phyloP scores from a whole-genome alignment of 2,113 vertebrate genomes.

The Glaucomys volans region DNA sequence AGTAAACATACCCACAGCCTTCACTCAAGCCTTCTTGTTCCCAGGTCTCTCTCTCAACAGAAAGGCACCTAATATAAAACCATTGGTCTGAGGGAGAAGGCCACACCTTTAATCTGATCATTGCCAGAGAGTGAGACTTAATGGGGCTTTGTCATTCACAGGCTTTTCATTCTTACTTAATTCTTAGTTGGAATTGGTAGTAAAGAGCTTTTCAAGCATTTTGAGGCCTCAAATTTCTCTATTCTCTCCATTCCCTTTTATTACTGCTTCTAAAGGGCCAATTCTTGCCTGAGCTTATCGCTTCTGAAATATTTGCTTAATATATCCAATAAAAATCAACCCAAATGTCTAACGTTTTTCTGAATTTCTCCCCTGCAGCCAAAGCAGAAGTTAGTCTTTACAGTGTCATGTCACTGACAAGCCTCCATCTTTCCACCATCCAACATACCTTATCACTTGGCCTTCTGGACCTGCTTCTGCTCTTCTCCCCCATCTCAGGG shows the following conservation, averaged over 20 bases:
- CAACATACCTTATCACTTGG: neutral
- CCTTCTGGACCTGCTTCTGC: neutral
- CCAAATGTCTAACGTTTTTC: slow-evolving; percentile 20
- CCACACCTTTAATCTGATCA: neutral
- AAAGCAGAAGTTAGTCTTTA: neutral
- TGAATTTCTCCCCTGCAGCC: neutral
- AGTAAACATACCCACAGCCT: neutral
- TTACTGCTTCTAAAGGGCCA: neutral
- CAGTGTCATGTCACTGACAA: neutral
- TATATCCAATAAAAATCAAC: slow-evolving; percentile 3
- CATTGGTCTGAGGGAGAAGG: neutral
- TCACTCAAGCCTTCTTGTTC: neutral
- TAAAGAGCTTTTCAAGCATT: neutral
- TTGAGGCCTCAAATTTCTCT: neutral
- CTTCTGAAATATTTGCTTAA: neutral
- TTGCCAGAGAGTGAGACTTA: neutral
- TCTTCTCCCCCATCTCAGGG: neutral
- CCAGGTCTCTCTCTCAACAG: neutral
- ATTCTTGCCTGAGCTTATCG: neutral
- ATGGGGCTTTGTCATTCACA: neutral
- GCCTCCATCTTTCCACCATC: neutral
- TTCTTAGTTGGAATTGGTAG: neutral
- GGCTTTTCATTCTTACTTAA: neutral
- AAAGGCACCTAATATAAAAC: neutral
- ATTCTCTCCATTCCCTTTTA: neutral